Evolutionary conservation across 2,113 vertebrate genomes (phyloP), one percentile per base, ranked within the genome.

Genomic region (Erythrocebus patas): DNA sequence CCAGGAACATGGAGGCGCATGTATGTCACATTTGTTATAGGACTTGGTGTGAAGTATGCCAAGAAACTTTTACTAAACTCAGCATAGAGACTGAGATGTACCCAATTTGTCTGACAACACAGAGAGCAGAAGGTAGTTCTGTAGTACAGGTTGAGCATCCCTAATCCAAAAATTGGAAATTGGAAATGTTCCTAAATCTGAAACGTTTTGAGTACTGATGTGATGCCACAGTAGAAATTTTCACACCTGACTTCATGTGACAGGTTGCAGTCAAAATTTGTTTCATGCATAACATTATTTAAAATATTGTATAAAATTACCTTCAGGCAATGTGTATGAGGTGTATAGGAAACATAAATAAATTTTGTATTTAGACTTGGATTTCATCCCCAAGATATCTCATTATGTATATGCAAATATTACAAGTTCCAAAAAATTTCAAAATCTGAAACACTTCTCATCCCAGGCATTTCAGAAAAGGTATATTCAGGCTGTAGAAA

Each of bases 51-150:
- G 50, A 93, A 8, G 12, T 64, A 64, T 27, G 30, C 40, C 48
- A 48, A 57, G 32, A 84, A 72, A 2, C 2, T 91, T 96, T 85
- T 57, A 75, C 13, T 70, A 92, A 86, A 35, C 30, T 91, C 35
- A 72, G 64, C 43, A 45, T 20, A 78, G 48, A 93, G 48, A 50
- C n/a, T 57, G 18, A 22, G 32, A 75, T 66, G 45, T 59, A 40
- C 40, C 12, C 30, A 78, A 32, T 43, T 66, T 75, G 38, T 52
- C 40, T 85, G 38, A 38, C 6, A n/a, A 10, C 59, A 59, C 5
- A 6, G 30, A 81, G 32, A 82, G 27, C 30, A 14, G 78, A 43
- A 27, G n/a, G 8, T 48, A 59, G 40, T 12, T 43, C 38, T 73
- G 2, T 43, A 70, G 80, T 55, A 32, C 27, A 48, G 75, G 14